These are phyloP conservation scores for Pristionchus entomophagus DNA, from an alignment of 2,888 invertebrate genomes.

Conservation along the genomic window DNA sequence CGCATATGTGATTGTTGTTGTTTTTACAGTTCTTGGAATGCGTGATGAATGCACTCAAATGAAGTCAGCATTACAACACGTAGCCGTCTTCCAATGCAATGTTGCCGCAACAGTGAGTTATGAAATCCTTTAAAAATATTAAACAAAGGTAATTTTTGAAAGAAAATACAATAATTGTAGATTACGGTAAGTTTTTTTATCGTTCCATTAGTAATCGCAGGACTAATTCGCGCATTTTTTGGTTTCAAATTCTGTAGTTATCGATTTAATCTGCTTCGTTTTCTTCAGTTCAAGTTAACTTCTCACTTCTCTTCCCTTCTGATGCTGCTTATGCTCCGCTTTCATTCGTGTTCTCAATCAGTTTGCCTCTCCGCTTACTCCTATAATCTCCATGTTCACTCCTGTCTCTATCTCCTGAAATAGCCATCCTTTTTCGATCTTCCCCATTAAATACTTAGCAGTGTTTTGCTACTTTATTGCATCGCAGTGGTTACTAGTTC, in stretches of 20 bases:
- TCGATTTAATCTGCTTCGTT: neutral
- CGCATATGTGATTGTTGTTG: neutral
- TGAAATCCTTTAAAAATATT: neutral
- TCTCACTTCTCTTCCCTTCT: neutral
- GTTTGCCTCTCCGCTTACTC: neutral
- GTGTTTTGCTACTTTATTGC: too few species aligned
- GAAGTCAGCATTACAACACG: neutral
- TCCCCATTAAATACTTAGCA: too few species aligned
- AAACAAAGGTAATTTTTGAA: neutral
- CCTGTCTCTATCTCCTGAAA: neutral
- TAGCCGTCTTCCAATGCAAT: conserved; percentile 3
- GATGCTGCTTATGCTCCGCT: neutral
- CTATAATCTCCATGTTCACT: neutral
- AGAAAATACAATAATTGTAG: neutral
- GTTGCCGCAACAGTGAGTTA: neutral
- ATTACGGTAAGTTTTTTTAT: neutral
- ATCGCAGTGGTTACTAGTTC: too few species aligned
- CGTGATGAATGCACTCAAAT: neutral
- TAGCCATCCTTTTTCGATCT: neutral
- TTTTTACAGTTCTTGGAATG: neutral
- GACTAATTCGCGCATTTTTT: neutral
- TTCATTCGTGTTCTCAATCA: conserved; percentile 6
- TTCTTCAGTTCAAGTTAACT: neutral
- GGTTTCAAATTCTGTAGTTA: neutral
- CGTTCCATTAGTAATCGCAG: neutral